Conservation (phyloP, 2,113 vertebrate genomes). For the Pygoscelis antarcticus region DNA sequence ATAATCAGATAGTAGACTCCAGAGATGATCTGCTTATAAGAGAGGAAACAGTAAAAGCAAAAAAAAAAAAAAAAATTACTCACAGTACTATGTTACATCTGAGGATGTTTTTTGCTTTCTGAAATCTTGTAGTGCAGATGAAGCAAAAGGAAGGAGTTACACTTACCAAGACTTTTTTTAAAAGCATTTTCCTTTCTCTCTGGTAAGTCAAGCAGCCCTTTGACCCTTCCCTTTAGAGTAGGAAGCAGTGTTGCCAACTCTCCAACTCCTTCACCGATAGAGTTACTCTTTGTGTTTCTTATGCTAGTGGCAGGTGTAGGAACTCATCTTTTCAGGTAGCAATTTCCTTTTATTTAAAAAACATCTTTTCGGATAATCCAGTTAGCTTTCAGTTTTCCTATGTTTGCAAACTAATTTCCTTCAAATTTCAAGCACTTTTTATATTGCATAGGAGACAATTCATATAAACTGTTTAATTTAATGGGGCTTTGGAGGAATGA, state of each 20-base stretch:
- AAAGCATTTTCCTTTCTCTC: neutral
- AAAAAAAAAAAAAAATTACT: neutral
- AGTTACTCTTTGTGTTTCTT: neutral
- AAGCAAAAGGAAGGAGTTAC: neutral
- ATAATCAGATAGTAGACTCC: neutral
- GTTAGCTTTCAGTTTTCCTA: neutral
- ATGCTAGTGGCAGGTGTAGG: neutral
- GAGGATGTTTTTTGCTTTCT: neutral
- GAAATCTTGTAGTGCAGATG: neutral
- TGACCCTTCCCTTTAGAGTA: neutral
- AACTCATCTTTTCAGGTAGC: neutral
- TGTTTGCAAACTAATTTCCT: neutral
- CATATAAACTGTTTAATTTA: neutral
- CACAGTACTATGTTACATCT: neutral
- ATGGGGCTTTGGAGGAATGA: neutral
- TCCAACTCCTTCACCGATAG: neutral
- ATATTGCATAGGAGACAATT: neutral
- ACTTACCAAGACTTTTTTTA: neutral
- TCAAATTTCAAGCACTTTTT: neutral
- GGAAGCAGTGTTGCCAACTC: neutral
- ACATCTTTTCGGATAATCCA: neutral
- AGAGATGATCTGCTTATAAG: neutral
- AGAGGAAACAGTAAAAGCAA: neutral
- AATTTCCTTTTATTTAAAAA: constrained; percentile 14
- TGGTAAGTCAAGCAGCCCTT: neutral